Evolutionary conservation across 2,888 invertebrate species (phyloP).

Genomic region (Acanthosepion lycidas): DNA sequence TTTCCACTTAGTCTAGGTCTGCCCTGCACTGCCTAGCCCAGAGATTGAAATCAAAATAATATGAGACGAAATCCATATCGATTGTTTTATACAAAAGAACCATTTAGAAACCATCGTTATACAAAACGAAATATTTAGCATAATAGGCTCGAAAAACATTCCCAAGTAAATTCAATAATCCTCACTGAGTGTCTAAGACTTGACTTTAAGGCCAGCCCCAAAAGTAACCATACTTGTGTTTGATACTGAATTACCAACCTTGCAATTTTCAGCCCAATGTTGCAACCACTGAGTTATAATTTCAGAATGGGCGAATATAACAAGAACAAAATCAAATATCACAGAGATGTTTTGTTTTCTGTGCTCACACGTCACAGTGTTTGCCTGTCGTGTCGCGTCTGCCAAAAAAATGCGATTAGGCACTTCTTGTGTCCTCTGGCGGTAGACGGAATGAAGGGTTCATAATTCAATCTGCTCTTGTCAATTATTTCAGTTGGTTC

Average conservation of each 20-base stretch:
- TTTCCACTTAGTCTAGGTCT: no score
- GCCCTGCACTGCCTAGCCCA: no score
- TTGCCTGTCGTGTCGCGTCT: not conserved
- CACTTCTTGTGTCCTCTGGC: not conserved
- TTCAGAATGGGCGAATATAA: not conserved
- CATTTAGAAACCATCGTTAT: no score
- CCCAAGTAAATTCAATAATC: no score
- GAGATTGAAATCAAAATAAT: no score
- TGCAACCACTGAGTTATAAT: not conserved
- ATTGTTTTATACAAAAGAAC: no score
- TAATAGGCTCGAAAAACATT: no score
- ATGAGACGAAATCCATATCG: no score
- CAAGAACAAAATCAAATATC: not conserved
- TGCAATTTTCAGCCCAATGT: not conserved
- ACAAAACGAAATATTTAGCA: no score
- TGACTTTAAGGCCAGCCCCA: no score
- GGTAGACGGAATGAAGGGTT: not conserved
- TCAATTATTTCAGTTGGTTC: not conserved
- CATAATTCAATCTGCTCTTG: constrained; percentile 9
- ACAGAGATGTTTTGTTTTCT: not conserved
- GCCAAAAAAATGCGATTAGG: not conserved
- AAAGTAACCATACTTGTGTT: no score
- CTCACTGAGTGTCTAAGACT: no score
- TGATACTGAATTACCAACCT: not conserved
- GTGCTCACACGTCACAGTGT: not conserved